Evolutionary conservation across 1,140 invertebrate genomes (phyloP), one percentile per base, ranked within the genome.

Genomic region (Drosophila guanche): DNA sequence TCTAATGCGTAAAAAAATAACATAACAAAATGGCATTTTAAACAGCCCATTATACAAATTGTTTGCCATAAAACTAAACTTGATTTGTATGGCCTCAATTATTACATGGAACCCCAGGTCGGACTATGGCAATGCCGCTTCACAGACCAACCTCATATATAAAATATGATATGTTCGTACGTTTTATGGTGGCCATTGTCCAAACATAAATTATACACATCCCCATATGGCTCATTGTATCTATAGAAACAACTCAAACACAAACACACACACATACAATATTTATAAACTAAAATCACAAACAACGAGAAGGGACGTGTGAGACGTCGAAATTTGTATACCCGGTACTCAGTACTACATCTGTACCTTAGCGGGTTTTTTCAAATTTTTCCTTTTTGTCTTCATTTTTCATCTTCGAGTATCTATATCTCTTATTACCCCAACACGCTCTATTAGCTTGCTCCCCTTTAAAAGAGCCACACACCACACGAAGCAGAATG

Each of bases 231-330:
- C 42, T 27, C 56, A 47, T 73, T 46, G 71, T 70, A 70, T 79
- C 75, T 62, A 40, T 20, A 51, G 41, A 20, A 20, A 20, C 16
- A 20, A 20, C 16, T 0, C 16, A 20, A 20, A 20, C 16, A 20
- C 16, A 20, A 20, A 46, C 12, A 29, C 3, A 25, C 47, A 29
- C 12, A 29, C 46, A 8, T 6, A 29, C 45, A 61, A 72, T 76
- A 67, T 80, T 76, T 81, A 83, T 83, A 67, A 79, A 86, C 72
- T 74, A 86, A 86, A 37, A 89, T 83, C 84, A 83, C 55, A 89
- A 67, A 71, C 81, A 78, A 20, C 16, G 16, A 20, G 16, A 20
- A 20, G 16, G 16, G 16, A 20, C 16, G 16, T 20, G 16, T 20
- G 16, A 20, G 16, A 20, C 16, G 16, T 20, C 16, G 1, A 20